A percentile compares a stretch with the other conserved stretches of the same genome.
phyloP scores from a whole-genome alignment of 2,888 invertebrate genomes.

The Aspidiotus destructor region DNA sequence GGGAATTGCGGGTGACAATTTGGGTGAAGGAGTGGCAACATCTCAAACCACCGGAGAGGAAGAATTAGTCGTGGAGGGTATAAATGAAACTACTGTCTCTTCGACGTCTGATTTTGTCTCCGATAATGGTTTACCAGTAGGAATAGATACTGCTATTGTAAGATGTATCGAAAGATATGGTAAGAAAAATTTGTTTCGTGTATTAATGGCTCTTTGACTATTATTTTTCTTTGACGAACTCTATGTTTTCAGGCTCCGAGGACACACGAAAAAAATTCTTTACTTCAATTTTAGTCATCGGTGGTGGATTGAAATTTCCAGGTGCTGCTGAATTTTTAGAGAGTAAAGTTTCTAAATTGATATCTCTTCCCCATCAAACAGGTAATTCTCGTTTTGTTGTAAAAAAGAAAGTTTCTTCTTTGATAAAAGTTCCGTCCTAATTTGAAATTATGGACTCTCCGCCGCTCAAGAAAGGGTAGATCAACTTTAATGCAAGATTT shows the following conservation, averaged over 20 bases:
- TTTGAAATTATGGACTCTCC: too few species aligned
- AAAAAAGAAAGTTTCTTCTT: too few species aligned
- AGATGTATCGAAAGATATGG: conserved; percentile 84
- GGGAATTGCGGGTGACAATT: conserved; percentile 42
- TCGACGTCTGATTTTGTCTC: conserved; percentile 21
- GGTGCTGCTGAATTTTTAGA: conserved; percentile 80
- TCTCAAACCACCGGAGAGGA: conserved; percentile 16
- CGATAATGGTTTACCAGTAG: conserved; percentile 68
- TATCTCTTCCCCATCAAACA: conserved; percentile 49
- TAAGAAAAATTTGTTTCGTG: conserved; percentile 43
- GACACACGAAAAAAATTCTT: conserved; percentile 91
- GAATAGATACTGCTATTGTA: conserved; percentile 81
- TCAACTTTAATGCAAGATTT: too few species aligned
- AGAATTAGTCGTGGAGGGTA: conserved; percentile 17
- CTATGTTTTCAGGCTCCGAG: conserved; percentile 53
- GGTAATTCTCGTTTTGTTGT: conserved; percentile 40
- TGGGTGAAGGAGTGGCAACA: neutral
- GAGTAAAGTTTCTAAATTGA: conserved; percentile 43
- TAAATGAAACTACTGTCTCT: conserved; percentile 36
- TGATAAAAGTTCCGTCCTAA: too few species aligned
- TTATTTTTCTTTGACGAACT: neutral
- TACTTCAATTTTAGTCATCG: conserved; percentile 80
- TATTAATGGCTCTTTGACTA: neutral
- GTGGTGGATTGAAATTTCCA: conserved; percentile 80
- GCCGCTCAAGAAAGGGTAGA: too few species aligned